Conservation (phyloP, 2,113 vertebrate species). For the Chelonoidis abingdonii region DNA sequence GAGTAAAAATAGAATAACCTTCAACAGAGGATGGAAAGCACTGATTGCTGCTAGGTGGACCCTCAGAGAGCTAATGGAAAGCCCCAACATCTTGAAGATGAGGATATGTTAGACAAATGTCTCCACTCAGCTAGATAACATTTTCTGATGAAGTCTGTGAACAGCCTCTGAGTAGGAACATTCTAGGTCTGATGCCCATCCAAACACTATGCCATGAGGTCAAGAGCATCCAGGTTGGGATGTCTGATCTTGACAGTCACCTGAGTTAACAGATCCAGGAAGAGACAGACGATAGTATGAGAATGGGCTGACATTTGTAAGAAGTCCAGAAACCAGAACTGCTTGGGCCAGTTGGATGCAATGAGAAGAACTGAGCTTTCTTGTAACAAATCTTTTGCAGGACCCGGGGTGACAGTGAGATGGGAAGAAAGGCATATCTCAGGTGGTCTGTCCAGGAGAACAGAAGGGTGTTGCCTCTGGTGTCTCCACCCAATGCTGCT, state of each 20-base stretch:
- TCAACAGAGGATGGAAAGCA: too few relatives aligned
- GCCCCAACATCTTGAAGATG: too few relatives aligned
- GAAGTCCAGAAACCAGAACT: background rate
- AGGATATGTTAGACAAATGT: background rate
- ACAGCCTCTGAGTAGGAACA: background rate
- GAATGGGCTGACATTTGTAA: background rate
- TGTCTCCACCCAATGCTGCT: background rate
- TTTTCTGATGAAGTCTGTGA: background rate
- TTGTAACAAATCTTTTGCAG: background rate
- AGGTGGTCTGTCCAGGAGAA: too few relatives aligned
- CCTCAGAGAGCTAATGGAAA: too few relatives aligned
- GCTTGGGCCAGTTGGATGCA: background rate
- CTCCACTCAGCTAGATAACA: background rate
- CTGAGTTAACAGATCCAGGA: background rate
- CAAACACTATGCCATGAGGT: background rate
- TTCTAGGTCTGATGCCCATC: background rate
- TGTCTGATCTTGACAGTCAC: background rate
- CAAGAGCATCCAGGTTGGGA: background rate
- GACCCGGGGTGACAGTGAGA: background rate
- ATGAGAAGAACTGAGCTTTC: background rate
- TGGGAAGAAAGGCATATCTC: background rate
- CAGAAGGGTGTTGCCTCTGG: background rate
- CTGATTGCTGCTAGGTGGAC: too few relatives aligned
- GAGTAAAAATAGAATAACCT: too few relatives aligned
- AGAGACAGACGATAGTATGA: background rate